Percentiles rank a stretch among this genome's conserved stretches.
phyloP scores from a whole-genome alignment of 2,888 invertebrate genomes.

The Deroplatys truncata region DNA sequence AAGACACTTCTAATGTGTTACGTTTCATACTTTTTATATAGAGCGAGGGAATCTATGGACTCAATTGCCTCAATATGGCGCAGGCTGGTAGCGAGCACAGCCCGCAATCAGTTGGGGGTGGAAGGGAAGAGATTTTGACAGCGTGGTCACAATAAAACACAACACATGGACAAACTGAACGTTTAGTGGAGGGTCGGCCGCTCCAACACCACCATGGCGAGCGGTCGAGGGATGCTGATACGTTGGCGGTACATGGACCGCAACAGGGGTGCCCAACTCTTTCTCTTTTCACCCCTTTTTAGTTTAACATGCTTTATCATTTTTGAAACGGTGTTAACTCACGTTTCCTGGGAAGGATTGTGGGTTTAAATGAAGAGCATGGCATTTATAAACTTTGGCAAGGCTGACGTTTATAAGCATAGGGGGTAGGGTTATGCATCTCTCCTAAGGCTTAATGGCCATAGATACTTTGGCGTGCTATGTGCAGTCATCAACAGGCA shows the following conservation, averaged over 20 bases:
- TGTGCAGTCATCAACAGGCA: no score
- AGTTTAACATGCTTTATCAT: no score
- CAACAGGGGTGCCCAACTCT: not conserved
- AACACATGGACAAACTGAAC: conserved; percentile 18
- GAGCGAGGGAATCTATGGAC: conserved; percentile 17
- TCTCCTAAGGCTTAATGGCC: no score
- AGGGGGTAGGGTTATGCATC: no score
- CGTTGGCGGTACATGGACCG: not conserved
- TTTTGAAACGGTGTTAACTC: no score
- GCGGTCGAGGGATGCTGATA: not conserved
- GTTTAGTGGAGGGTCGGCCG: not conserved
- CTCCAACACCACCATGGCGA: not conserved
- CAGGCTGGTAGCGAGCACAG: not conserved
- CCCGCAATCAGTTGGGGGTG: conserved; percentile 22
- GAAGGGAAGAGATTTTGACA: conserved; percentile 24
- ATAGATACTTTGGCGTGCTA: no score
- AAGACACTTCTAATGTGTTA: conserved; percentile 5
- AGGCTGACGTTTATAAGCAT: no score
- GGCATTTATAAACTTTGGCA: no score
- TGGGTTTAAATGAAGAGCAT: no score
- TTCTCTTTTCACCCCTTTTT: no score
- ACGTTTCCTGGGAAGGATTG: no score
- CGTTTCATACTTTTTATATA: conserved; percentile 1
- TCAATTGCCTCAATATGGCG: conserved; percentile 30
- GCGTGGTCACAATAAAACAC: conserved; percentile 31